These are phyloP conservation scores for Caerostris darwini DNA, from an alignment of 1,140 invertebrate genomes.

Conservation along the genomic window DNA sequence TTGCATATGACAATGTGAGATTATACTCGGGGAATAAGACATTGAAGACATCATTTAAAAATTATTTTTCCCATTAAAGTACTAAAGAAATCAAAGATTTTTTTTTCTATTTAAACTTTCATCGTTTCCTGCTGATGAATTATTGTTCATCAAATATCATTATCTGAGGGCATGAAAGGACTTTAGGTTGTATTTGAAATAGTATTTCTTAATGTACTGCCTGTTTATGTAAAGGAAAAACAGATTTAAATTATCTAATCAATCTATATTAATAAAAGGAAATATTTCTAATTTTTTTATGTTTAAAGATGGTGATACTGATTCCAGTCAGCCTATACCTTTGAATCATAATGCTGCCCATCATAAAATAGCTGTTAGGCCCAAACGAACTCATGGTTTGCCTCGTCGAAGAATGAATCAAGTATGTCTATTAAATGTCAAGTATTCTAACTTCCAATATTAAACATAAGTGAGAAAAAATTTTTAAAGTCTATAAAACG, in stretches of 20 bases:
- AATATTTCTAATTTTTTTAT: constrained; percentile 78
- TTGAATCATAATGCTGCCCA: constrained; percentile 89
- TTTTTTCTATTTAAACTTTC: no score
- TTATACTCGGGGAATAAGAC: no score
- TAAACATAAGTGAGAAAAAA: no score
- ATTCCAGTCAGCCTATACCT: constrained; percentile 82
- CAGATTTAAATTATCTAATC: not conserved
- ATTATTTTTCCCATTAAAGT: no score
- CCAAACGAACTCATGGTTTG: constrained; percentile 88
- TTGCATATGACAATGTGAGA: no score
- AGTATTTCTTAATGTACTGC: not conserved
- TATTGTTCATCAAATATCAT: no score
- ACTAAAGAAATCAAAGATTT: no score
- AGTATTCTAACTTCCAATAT: no score
- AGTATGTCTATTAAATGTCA: not conserved
- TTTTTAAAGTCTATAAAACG: no score
- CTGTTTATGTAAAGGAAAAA: not conserved
- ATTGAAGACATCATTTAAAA: no score
- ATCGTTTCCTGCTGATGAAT: no score
- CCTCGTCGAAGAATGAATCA: constrained; percentile 84
- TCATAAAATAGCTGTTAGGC: constrained; percentile 89
- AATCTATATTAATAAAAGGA: constrained; percentile 17
- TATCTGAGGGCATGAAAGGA: no score
- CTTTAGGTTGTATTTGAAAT: not conserved
- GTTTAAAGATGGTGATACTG: constrained; percentile 80